A percentile compares a stretch with the other conserved stretches of the same genome.
phyloP scores from a whole-genome alignment of 2,113 vertebrate genomes.

The Coturnix japonica region DNA sequence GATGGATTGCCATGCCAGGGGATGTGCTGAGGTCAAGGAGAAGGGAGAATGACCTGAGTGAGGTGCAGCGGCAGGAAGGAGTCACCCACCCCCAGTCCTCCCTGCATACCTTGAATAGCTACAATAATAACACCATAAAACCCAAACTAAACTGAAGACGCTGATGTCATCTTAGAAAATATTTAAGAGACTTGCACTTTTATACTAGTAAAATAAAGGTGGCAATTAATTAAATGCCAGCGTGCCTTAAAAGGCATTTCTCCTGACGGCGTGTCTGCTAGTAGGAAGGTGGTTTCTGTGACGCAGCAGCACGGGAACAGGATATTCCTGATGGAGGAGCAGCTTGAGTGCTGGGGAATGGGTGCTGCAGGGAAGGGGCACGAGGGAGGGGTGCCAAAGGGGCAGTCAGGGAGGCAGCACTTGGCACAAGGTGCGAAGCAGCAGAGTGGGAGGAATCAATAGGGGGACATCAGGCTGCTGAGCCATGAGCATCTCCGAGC shows the following conservation, averaged over 20 bases:
- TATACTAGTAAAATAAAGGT: conserved; percentile 24
- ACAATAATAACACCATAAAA: conserved; percentile 20
- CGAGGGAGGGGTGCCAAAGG: background rate
- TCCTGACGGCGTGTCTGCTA: background rate
- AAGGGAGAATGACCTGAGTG: background rate
- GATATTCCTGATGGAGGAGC: conserved; percentile 39
- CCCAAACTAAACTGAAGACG: conserved; percentile 34
- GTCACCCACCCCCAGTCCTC: background rate
- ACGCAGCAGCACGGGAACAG: conserved; percentile 9
- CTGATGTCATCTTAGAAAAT: conserved; percentile 50
- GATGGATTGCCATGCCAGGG: background rate
- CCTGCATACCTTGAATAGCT: conserved; percentile 57
- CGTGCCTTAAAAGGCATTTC: conserved; percentile 38
- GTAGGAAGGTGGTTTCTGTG: background rate
- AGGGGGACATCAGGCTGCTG: background rate
- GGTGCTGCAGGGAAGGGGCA: background rate
- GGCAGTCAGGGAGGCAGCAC: background rate
- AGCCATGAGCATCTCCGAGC: background rate
- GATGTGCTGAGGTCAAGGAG: conserved; percentile 23
- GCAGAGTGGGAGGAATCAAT: background rate
- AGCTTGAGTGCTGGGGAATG: background rate
- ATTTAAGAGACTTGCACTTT: conserved; percentile 49
- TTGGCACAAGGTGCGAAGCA: too few relatives aligned
- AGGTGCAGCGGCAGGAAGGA: background rate
- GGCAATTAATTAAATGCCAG: conserved; percentile 38